Evolutionary conservation across 2,888 invertebrate species (phyloP).

Genomic region (Dascillus cervinus): DNA sequence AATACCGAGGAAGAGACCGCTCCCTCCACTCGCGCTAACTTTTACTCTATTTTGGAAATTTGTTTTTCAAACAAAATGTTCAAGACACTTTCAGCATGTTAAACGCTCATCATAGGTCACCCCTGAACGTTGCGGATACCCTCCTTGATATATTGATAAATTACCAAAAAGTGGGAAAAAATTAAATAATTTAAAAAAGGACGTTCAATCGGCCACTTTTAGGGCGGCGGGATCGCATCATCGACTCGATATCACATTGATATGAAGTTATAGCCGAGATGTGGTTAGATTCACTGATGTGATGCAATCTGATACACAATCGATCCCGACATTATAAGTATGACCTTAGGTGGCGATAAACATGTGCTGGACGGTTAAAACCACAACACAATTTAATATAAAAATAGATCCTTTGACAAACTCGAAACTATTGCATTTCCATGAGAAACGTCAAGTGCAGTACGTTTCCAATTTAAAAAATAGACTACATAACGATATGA

Average conservation of each 20-base stretch:
- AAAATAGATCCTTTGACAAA: no score
- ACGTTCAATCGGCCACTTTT: not conserved
- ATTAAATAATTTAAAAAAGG: not conserved
- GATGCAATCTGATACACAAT: slow-evolving; percentile 28
- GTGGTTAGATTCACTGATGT: slow-evolving; percentile 39
- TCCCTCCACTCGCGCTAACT: slow-evolving; percentile 27
- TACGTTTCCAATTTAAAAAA: no score
- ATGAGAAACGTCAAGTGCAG: no score
- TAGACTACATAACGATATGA: no score
- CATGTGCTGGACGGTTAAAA: no score
- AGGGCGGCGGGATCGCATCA: slow-evolving; percentile 26
- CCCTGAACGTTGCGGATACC: slow-evolving; percentile 25
- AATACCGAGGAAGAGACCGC: slow-evolving; percentile 14
- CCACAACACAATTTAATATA: no score
- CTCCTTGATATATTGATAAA: slow-evolving; percentile 10
- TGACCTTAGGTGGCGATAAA: no score
- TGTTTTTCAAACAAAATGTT: slow-evolving; percentile 40
- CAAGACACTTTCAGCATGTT: slow-evolving; percentile 35
- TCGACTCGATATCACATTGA: slow-evolving; percentile 37
- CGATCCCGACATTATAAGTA: slow-evolving; percentile 25
- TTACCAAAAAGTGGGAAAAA: no score
- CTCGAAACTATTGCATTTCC: no score
- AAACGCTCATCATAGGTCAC: slow-evolving; percentile 36
- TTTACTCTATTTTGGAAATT: slow-evolving; percentile 39
- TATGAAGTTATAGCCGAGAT: slow-evolving; percentile 38